Percentiles rank a stretch among this genome's conserved stretches.
Evolutionary conservation across 2,888 invertebrate species (phyloP).

Genomic region (Mythimna vitellina): DNA sequence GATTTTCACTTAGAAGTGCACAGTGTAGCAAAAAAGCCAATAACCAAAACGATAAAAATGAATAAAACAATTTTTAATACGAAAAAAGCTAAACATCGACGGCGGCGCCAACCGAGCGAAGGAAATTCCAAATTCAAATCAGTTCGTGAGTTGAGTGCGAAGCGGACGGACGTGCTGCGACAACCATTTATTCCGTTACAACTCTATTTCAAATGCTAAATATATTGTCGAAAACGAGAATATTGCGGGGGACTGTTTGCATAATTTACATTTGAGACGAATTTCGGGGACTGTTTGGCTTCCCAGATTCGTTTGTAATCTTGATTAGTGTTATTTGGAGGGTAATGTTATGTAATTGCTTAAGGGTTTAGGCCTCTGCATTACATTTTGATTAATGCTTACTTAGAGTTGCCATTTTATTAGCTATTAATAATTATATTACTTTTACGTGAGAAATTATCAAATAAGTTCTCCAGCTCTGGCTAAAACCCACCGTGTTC

Average conservation of each 20-base stretch:
- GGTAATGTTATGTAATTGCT: conserved; percentile 52
- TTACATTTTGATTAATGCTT: conserved; percentile 1
- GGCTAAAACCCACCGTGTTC: no score
- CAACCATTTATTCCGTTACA: conserved; percentile 86
- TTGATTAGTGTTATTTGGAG: conserved; percentile 64
- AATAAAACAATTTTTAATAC: conserved; percentile 64
- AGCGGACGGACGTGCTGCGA: conserved; percentile 83
- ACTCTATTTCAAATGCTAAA: conserved; percentile 85
- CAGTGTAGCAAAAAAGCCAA: conserved; percentile 48
- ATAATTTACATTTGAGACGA: conserved; percentile 81
- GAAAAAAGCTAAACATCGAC: conserved; percentile 73
- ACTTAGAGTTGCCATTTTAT: not conserved
- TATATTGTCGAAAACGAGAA: conserved; percentile 85
- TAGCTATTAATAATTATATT: not conserved
- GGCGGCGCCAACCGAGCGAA: conserved; percentile 76
- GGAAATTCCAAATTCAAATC: conserved; percentile 88
- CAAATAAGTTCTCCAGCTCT: no score
- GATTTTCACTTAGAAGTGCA: conserved; percentile 39
- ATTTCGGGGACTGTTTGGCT: conserved; percentile 74
- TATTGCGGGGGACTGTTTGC: conserved; percentile 80
- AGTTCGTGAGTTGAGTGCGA: conserved; percentile 87
- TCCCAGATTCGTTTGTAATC: conserved; percentile 71
- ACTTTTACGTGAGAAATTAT: no score
- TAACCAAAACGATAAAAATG: conserved; percentile 55
- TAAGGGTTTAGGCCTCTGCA: not conserved